phyloP scores from a whole-genome alignment of 35 echinoderm and acorn worm genomes.

The Heliocidaris tuberculata region DNA sequence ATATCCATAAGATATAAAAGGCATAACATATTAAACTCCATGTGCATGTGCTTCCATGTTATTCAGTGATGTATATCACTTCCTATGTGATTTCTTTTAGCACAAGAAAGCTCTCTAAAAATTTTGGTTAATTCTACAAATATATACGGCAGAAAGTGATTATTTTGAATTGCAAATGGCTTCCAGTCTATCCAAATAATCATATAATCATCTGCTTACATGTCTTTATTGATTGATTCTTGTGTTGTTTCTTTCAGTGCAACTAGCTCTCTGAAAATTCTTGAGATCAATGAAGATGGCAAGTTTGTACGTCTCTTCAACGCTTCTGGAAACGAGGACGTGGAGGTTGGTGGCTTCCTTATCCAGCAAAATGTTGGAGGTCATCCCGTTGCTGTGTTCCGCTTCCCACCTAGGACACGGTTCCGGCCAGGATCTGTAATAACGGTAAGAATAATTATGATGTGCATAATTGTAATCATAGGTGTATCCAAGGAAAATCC shows the following conservation, averaged over 20 bases:
- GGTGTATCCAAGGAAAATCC: no score
- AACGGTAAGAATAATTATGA: conserved; percentile 61
- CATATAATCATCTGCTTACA: background rate
- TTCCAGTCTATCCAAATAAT: background rate
- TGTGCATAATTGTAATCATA: no score
- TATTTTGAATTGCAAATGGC: background rate
- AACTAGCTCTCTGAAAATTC: conserved; percentile 80
- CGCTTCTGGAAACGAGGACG: conserved; percentile 64
- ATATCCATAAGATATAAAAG: no score
- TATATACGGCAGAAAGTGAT: no score
- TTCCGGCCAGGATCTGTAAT: conserved; percentile 77
- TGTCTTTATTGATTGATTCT: background rate
- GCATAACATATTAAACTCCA: no score
- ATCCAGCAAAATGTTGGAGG: conserved; percentile 98
- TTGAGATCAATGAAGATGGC: conserved; percentile 92
- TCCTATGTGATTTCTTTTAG: no score
- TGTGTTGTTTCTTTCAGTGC: conserved; percentile 63
- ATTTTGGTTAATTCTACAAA: no score
- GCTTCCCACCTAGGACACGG: conserved; percentile 86
- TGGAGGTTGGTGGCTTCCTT: conserved; percentile 88
- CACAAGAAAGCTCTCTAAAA: no score
- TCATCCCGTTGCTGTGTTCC: conserved; percentile 93
- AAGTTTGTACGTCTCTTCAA: conserved; percentile 95
- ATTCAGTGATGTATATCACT: no score
- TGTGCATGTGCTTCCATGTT: no score